These are phyloP conservation scores for Lordiphosa andalusiaca DNA, from an alignment of 2,888 invertebrate genomes.

Conservation along the genomic window DNA sequence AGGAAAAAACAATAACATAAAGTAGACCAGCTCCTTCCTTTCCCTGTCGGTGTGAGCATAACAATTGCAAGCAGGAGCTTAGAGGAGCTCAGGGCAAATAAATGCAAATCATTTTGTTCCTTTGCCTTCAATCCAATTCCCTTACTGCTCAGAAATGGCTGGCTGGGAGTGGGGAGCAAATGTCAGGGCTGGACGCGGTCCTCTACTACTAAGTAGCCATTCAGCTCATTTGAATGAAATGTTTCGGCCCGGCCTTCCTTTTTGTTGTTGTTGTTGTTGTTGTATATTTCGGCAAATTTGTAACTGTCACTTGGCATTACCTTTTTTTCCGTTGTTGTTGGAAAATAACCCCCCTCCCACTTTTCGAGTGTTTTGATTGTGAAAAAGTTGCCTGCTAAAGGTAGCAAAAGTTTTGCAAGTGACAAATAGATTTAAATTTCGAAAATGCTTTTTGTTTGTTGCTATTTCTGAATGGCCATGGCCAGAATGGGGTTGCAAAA, in stretches of 20 bases:
- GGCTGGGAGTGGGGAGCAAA: slow-evolving; percentile 7
- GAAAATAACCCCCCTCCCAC: too few species aligned
- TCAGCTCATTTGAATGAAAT: slow-evolving; percentile 53
- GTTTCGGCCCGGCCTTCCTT: slow-evolving; percentile 8
- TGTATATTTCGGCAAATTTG: slow-evolving; percentile 65
- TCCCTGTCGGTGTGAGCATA: slow-evolving; percentile 34
- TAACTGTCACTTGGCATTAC: slow-evolving; percentile 68
- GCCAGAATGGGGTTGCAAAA: slow-evolving; percentile 8
- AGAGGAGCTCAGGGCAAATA: slow-evolving; percentile 46
- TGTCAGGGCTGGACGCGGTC: slow-evolving; percentile 31
- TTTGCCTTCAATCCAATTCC: slow-evolving; percentile 5
- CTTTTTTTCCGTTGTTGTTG: slow-evolving; percentile 30
- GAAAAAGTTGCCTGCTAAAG: slow-evolving; percentile 43
- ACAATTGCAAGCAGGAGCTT: slow-evolving; percentile 39
- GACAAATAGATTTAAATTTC: slow-evolving; percentile 73
- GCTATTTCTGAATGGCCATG: slow-evolving; percentile 11
- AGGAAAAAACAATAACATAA: slow-evolving; percentile 14
- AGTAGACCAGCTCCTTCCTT: slow-evolving; percentile 13
- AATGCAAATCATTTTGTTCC: slow-evolving; percentile 65
- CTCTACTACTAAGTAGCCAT: slow-evolving; percentile 45
- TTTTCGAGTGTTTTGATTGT: slow-evolving; percentile 42
- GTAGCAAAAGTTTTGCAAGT: slow-evolving; percentile 68
- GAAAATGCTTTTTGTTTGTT: slow-evolving; percentile 64
- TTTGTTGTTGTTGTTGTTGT: too few species aligned
- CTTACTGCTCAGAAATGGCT: slow-evolving; percentile 3